Evolutionary conservation across 2,888 invertebrate genomes (phyloP).

Genomic region (Spodoptera picta): DNA sequence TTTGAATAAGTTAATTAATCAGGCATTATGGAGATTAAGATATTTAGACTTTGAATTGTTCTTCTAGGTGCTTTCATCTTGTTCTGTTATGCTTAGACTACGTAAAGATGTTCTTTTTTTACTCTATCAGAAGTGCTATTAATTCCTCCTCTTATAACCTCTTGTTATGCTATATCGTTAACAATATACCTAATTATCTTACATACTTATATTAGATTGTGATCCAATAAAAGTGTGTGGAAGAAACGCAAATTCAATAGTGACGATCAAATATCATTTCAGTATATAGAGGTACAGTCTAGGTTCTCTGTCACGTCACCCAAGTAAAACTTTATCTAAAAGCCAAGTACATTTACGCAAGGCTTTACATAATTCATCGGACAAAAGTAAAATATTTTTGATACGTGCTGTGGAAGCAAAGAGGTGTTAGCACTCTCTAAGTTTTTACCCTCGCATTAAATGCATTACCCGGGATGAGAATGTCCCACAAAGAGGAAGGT

Average conservation of each 20-base stretch:
- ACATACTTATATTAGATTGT: too few species aligned
- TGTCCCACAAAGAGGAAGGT: slow-evolving; percentile 19
- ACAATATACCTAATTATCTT: too few species aligned
- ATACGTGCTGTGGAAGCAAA: slow-evolving; percentile 29
- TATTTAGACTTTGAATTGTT: too few species aligned
- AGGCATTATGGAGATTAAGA: background rate
- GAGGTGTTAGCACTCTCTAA: slow-evolving; percentile 24
- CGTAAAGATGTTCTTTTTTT: too few species aligned
- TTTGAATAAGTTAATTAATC: slow-evolving; percentile 1
- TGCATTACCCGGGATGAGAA: slow-evolving; percentile 36
- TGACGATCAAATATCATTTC: too few species aligned
- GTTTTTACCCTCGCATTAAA: slow-evolving; percentile 7
- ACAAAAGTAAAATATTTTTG: slow-evolving; percentile 35
- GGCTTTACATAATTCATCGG: slow-evolving; percentile 36
- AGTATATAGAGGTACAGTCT: too few species aligned
- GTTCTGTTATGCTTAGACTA: too few species aligned
- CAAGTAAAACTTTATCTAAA: slow-evolving; percentile 40
- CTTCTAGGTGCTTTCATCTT: too few species aligned
- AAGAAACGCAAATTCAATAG: background rate
- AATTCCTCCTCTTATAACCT: too few species aligned
- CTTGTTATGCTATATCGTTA: too few species aligned
- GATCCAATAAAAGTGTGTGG: too few species aligned
- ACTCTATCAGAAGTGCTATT: too few species aligned
- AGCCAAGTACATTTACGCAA: slow-evolving; percentile 26
- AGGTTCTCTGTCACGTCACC: slow-evolving; percentile 1